A percentile compares a stretch with the other conserved stretches of the same genome.
Conservation (phyloP, 2,113 vertebrate genomes). For the Hassar affinis region DNA sequence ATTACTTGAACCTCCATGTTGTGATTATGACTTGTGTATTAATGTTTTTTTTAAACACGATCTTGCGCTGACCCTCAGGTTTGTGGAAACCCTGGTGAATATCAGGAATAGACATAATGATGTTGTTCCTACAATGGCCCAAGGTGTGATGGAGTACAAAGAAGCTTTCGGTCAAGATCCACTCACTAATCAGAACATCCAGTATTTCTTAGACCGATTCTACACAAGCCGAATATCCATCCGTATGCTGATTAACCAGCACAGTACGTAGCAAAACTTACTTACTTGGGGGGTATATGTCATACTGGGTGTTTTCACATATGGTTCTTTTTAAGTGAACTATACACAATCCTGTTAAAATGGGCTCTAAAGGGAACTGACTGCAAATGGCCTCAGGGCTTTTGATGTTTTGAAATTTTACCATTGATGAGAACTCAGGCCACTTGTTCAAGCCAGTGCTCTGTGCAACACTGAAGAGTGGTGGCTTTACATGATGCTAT, state of each 20-base stretch:
- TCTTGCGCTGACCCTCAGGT: slow-evolving; percentile 65
- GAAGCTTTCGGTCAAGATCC: slow-evolving; percentile 84
- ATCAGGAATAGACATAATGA: slow-evolving; percentile 96
- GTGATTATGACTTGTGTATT: not conserved
- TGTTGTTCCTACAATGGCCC: slow-evolving; percentile 93
- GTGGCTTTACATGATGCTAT: too few species aligned
- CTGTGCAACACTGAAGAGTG: too few species aligned
- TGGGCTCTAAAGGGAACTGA: not conserved
- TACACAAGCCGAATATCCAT: slow-evolving; percentile 97
- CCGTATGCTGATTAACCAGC: slow-evolving; percentile 96
- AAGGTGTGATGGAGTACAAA: slow-evolving; percentile 91
- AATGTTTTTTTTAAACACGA: not conserved
- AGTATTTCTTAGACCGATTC: slow-evolving; percentile 95
- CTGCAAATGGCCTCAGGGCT: too few species aligned
- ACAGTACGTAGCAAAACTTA: slow-evolving; percentile 75
- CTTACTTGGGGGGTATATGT: not conserved
- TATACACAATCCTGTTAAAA: not conserved
- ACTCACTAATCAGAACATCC: slow-evolving; percentile 90
- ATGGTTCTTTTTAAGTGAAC: not conserved
- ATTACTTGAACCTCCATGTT: not conserved
- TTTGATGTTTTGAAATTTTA: too few species aligned
- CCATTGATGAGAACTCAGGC: not conserved
- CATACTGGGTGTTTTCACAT: not conserved
- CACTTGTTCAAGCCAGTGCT: too few species aligned
- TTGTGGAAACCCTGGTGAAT: slow-evolving; percentile 82